These are phyloP conservation scores for Mesoligia furuncula DNA, from an alignment of 2,888 invertebrate species.

Conservation along the genomic window DNA sequence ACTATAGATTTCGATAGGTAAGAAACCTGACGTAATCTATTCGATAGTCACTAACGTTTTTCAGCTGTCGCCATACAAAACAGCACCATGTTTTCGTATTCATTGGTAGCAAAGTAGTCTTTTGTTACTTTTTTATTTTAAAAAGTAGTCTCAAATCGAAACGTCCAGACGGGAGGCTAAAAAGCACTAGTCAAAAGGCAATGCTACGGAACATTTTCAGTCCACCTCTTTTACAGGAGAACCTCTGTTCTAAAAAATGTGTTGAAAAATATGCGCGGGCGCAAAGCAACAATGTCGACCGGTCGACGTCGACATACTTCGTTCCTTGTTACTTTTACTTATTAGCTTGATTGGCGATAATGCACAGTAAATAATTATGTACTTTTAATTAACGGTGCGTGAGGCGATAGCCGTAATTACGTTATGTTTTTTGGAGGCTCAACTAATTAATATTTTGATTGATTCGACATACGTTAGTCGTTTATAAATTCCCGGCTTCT, in stretches of 20 bases:
- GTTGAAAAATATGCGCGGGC: conserved; percentile 35
- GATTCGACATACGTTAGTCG: neutral
- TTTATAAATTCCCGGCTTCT: neutral
- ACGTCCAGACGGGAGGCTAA: neutral
- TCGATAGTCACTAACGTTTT: too few relatives aligned
- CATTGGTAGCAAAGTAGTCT: neutral
- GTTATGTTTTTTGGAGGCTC: neutral
- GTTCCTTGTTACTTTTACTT: conserved; percentile 65
- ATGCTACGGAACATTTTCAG: neutral
- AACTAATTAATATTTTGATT: conserved; percentile 23
- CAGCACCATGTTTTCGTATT: neutral
- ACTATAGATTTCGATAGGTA: too few relatives aligned
- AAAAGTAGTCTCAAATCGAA: fast-evolving
- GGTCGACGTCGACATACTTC: conserved; percentile 47
- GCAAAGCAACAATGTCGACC: conserved; percentile 34
- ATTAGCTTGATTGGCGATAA: conserved; percentile 57
- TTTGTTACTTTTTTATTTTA: neutral
- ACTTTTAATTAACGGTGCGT: conserved; percentile 30
- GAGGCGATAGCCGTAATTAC: conserved; percentile 16
- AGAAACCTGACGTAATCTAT: too few relatives aligned
- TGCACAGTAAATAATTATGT: conserved; percentile 25
- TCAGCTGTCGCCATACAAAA: too few relatives aligned
- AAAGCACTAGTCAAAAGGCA: neutral
- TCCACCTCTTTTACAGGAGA: neutral
- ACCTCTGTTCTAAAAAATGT: conserved; percentile 35